Conservation (phyloP, 23 tunicate species). For the Botrylloides violaceus region DNA sequence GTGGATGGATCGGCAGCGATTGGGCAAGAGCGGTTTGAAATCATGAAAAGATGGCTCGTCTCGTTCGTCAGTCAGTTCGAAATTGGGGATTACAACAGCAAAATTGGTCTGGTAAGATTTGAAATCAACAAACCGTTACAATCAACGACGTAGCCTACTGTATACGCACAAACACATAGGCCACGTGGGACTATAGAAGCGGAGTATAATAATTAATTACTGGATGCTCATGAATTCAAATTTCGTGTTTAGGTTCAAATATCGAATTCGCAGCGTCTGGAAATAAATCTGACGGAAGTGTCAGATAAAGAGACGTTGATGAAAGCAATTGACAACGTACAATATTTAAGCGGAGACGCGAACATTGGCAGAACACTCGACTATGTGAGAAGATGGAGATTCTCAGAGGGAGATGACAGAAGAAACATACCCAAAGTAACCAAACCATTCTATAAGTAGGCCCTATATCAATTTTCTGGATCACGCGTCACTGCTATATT, state of each 20-base stretch:
- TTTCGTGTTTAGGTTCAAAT: slow-evolving; percentile 37
- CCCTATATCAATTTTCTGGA: too few species aligned
- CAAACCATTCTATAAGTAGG: not conserved
- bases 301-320: slow-evolving; percentile 39
- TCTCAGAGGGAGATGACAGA: slow-evolving; percentile 49
- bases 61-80: slow-evolving; percentile 70
- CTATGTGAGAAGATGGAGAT: slow-evolving; percentile 37
- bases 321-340: slow-evolving; percentile 32
- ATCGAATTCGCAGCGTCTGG: slow-evolving; percentile 38
- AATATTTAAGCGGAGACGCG: slow-evolving; percentile 41
- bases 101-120: slow-evolving; percentile 59
- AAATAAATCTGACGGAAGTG: slow-evolving; percentile 48
- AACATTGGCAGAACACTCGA: slow-evolving; percentile 65
- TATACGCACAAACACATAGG: too few species aligned
- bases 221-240: not conserved
- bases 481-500: not conserved
- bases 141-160: too few species aligned
- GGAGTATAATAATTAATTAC: not conserved
- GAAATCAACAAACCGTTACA: too few species aligned
- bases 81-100: slow-evolving; percentile 86
- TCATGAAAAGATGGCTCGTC: slow-evolving; percentile 57
- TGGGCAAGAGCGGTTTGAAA: slow-evolving; percentile 41
- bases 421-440: slow-evolving; percentile 55
- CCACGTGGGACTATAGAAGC: not conserved
- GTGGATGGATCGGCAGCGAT: slow-evolving; percentile 65